Evolutionary conservation across 2,888 invertebrate species (phyloP).

Genomic region (Rhaphigaster nebulosa): DNA sequence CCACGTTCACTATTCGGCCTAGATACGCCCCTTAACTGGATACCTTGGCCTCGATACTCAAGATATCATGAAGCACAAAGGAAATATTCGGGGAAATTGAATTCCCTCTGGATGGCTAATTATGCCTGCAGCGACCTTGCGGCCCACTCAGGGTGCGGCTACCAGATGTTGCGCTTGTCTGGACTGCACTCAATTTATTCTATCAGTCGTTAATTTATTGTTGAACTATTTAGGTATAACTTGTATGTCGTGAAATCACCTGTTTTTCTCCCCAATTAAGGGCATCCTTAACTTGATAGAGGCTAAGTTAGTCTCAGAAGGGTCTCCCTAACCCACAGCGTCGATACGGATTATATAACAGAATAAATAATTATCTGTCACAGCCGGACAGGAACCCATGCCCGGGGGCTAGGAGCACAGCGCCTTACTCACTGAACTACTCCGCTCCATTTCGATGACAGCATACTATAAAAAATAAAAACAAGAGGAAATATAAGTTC

Average conservation of each 20-base stretch:
- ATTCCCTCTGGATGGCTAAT: background rate
- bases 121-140: background rate
- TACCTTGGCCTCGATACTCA: background rate
- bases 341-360: too few relatives aligned
- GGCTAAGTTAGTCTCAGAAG: too few relatives aligned
- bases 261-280: too few relatives aligned
- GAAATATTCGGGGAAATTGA: background rate
- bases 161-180: slow-evolving; percentile 11
- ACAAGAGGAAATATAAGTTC: too few relatives aligned
- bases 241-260: background rate
- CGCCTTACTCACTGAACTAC: too few relatives aligned
- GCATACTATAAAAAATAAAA: too few relatives aligned
- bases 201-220: background rate
- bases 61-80: slow-evolving; percentile 13
- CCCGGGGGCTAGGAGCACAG: too few relatives aligned
- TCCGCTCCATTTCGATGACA: too few relatives aligned
- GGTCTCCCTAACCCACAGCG: too few relatives aligned
- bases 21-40: slow-evolving; percentile 42
- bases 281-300: too few relatives aligned
- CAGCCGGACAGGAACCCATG: too few relatives aligned
- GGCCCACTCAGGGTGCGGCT: slow-evolving; percentile 3
- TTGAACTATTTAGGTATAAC: background rate
- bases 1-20: slow-evolving; percentile 6
- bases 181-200: background rate
- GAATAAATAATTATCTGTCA: too few relatives aligned